These are phyloP conservation scores for Paedocypris micromegethes DNA, from an alignment of 2,797 vertebrate genomes.

Conservation along the genomic window DNA sequence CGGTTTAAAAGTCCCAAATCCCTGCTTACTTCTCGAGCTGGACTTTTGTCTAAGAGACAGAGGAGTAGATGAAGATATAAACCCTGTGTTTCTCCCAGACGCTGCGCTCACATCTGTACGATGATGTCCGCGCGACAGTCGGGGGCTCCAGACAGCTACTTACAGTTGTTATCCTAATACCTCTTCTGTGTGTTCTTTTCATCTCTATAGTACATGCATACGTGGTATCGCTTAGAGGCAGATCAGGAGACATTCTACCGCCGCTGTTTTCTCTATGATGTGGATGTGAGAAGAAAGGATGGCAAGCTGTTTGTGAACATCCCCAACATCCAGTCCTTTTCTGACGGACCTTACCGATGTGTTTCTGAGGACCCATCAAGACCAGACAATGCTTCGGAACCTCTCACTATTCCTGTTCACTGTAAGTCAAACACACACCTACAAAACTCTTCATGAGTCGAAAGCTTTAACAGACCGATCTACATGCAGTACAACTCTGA, in stretches of 20 bases:
- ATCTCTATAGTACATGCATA: slow-evolving; percentile 48
- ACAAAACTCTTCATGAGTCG: background rate
- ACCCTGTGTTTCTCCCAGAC: too few species aligned
- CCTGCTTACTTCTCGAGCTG: too few species aligned
- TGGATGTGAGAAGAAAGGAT: slow-evolving; percentile 37
- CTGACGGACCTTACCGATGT: slow-evolving; percentile 68
- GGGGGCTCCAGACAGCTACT: too few species aligned
- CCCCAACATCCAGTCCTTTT: slow-evolving; percentile 38
- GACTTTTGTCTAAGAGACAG: too few species aligned
- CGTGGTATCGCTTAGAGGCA: slow-evolving; percentile 53
- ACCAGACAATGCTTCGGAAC: slow-evolving; percentile 52
- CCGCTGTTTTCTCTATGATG: slow-evolving; percentile 51
- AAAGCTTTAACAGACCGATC: too few species aligned
- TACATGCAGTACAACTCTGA: too few species aligned
- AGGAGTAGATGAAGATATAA: too few species aligned
- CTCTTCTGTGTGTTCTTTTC: background rate
- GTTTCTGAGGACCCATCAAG: slow-evolving; percentile 48
- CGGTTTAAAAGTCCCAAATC: background rate
- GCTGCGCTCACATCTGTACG: too few species aligned
- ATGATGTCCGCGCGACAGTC: too few species aligned
- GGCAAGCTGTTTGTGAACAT: slow-evolving; percentile 55
- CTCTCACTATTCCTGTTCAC: slow-evolving; percentile 61
- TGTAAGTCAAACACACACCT: slow-evolving; percentile 65
- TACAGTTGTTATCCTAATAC: too few species aligned
- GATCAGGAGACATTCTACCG: slow-evolving; percentile 32